Evolutionary conservation across 2,888 invertebrate genomes (phyloP).

Genomic region (Microctonus hyperodae): DNA sequence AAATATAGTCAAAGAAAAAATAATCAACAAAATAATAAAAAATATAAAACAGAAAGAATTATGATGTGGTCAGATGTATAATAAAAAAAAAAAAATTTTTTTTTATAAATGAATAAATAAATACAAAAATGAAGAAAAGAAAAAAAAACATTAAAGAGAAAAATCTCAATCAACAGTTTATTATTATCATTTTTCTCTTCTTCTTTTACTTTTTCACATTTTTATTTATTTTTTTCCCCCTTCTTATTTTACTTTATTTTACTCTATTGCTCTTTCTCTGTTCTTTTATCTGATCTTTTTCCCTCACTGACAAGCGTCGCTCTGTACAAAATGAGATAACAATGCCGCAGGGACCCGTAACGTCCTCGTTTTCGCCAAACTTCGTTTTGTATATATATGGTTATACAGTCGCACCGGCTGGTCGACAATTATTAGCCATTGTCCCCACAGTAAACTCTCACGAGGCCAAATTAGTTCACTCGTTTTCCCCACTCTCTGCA

Average conservation of each 20-base stretch:
- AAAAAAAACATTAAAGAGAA: too few relatives aligned
- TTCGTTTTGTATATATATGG: slow-evolving; percentile 46
- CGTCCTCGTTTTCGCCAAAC: slow-evolving; percentile 50
- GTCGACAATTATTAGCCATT: slow-evolving; percentile 59
- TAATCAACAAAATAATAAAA: too few relatives aligned
- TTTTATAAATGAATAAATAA: too few relatives aligned
- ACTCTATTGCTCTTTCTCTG: neutral
- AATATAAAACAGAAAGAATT: too few relatives aligned
- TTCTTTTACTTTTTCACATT: too few relatives aligned
- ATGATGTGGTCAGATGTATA: too few relatives aligned
- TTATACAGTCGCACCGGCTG: slow-evolving; percentile 26
- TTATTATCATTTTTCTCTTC: too few relatives aligned
- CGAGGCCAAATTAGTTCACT: slow-evolving; percentile 52
- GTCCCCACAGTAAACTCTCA: slow-evolving; percentile 51
- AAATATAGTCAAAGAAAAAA: too few relatives aligned
- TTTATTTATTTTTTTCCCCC: neutral
- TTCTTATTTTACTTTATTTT: too few relatives aligned
- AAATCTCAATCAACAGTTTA: too few relatives aligned
- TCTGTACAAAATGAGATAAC: slow-evolving; percentile 47
- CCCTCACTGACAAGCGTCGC: neutral
- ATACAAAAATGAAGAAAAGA: too few relatives aligned
- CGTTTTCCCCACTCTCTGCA: slow-evolving; percentile 10
- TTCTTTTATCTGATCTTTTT: neutral
- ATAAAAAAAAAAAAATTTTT: too few relatives aligned
- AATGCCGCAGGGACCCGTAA: slow-evolving; percentile 53